These are phyloP conservation scores for Drosophila insularis DNA, from an alignment of 1,140 invertebrate species.

Conservation along the genomic window DNA sequence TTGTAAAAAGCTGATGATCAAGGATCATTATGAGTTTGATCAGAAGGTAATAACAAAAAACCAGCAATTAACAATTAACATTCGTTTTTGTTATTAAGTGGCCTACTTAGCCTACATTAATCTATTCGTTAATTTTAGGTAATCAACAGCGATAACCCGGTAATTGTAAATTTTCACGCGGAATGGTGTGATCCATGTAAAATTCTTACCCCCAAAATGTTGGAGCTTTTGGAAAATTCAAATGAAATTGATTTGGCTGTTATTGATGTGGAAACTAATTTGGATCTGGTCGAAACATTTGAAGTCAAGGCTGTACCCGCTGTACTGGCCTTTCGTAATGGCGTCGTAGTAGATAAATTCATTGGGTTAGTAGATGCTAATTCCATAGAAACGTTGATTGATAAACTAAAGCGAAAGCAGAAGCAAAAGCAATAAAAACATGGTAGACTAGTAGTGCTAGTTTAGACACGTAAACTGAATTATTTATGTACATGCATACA, in stretches of 20 bases:
- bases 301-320: constrained; percentile 96
- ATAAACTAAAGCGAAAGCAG: constrained; percentile 85
- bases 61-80: constrained; percentile 44
- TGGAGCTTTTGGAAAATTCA: constrained; percentile 90
- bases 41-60: constrained; percentile 64
- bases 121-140: constrained; percentile 83
- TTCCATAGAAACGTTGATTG: constrained; percentile 92
- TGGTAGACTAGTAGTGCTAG: background rate
- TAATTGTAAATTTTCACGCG: constrained; percentile 94
- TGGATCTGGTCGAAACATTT: constrained; percentile 90
- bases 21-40: constrained; percentile 82
- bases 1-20: constrained; percentile 70
- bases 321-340: constrained; percentile 93
- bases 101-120: background rate
- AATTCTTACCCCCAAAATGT: constrained; percentile 94
- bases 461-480: background rate
- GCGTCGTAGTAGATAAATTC: constrained; percentile 95
- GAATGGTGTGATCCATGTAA: constrained; percentile 98
- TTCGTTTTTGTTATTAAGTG: constrained; percentile 19
- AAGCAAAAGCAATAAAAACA: constrained; percentile 57
- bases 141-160: constrained; percentile 90
- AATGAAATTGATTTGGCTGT: constrained; percentile 93
- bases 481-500: background rate
- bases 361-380: constrained; percentile 94
- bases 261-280: constrained; percentile 95